A percentile compares a stretch with the other conserved stretches of the same genome.
phyloP scores from a whole-genome alignment of 2,797 vertebrate genomes.

The Pangasius djambal region DNA sequence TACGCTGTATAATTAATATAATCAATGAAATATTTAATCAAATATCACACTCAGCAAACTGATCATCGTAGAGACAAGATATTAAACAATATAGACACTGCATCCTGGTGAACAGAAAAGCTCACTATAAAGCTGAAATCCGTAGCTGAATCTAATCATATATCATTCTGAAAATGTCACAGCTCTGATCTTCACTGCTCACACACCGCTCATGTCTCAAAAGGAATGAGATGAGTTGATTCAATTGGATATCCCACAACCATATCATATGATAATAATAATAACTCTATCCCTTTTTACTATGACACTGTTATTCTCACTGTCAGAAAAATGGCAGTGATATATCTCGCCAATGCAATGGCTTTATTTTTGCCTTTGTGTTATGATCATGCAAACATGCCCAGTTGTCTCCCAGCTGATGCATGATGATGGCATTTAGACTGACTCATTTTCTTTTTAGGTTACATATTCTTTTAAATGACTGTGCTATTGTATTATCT shows the following conservation, averaged over 20 bases:
- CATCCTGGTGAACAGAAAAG: not conserved
- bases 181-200: not conserved
- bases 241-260: not conserved
- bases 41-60: not conserved
- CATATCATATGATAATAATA: not conserved
- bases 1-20: not conserved
- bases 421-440: conserved; percentile 3
- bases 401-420: not conserved
- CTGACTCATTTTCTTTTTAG: not conserved
- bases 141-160: not conserved
- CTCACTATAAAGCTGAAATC: not conserved
- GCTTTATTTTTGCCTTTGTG: conserved; percentile 6
- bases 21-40: not conserved
- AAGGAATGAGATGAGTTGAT: conserved; percentile 7
- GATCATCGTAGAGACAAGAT: not conserved
- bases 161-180: not conserved
- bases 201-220: too few relatives aligned
- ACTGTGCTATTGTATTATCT: not conserved
- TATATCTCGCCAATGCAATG: not conserved
- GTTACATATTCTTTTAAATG: not conserved
- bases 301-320: not conserved
- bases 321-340: not conserved
- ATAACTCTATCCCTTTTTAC: not conserved
- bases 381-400: conserved; percentile 17
- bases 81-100: not conserved